These are phyloP conservation scores for Thalpophila matura DNA, from an alignment of 2,888 invertebrate species.

Conservation along the genomic window DNA sequence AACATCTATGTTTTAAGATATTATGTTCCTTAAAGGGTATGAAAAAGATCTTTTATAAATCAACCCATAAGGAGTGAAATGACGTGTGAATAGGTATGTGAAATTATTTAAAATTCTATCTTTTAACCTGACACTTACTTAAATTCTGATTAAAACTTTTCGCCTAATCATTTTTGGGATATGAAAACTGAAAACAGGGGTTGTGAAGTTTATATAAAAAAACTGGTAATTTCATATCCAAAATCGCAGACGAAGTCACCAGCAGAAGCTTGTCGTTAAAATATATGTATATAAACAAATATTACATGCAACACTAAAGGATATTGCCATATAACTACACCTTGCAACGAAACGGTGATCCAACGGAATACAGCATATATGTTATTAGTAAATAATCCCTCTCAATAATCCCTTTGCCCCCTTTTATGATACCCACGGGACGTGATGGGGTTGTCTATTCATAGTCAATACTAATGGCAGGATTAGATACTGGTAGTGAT, in stretches of 20 bases:
- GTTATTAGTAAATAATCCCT: conserved; percentile 42
- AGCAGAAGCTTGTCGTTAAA: background rate
- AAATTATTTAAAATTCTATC: no score
- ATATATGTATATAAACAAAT: background rate
- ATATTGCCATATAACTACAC: conserved; percentile 9
- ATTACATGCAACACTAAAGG: conserved; percentile 4
- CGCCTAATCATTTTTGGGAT: no score
- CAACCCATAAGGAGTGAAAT: no score
- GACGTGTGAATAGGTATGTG: no score
- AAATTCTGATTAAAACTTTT: no score
- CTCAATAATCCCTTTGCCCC: conserved; percentile 26
- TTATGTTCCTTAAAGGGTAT: no score
- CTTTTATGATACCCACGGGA: conserved; percentile 25
- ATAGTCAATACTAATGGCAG: conserved; percentile 25
- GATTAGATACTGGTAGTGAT: conserved; percentile 17
- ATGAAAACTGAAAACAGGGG: no score
- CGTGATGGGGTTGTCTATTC: conserved; percentile 24
- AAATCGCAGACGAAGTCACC: background rate
- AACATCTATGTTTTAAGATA: no score
- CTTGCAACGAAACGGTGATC: conserved; percentile 5
- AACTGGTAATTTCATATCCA: background rate
- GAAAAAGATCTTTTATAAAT: no score
- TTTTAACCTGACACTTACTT: no score
- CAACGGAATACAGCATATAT: conserved; percentile 17
- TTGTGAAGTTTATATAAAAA: no score